A percentile compares a stretch with the other conserved stretches of the same genome.
These are phyloP conservation scores for Nothura maculosa DNA, from an alignment of 2,797 vertebrate species.

Conservation along the genomic window DNA sequence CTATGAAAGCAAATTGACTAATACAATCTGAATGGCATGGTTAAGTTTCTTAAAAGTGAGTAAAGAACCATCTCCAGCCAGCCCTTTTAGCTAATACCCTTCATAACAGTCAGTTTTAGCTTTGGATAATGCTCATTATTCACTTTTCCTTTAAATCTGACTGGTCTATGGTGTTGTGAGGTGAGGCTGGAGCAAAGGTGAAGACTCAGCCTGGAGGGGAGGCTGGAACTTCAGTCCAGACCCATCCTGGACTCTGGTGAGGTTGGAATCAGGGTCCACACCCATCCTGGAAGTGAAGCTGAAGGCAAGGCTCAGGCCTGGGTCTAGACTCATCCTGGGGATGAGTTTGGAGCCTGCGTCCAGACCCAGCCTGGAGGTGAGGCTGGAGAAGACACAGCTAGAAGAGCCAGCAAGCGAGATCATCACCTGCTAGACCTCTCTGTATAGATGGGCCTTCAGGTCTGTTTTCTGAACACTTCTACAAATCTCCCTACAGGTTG, in stretches of 20 bases:
- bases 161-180: fast-evolving
- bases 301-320: too few species aligned
- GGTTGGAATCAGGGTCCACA: too few species aligned
- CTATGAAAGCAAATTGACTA: not conserved
- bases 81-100: not conserved
- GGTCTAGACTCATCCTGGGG: too few species aligned
- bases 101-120: fast-evolving
- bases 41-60: not conserved
- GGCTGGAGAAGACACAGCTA: not conserved
- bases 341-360: not conserved
- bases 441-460: not conserved
- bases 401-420: fast-evolving
- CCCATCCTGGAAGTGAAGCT: too few species aligned
- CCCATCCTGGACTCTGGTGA: not conserved
- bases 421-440: not conserved
- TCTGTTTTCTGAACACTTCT: not conserved
- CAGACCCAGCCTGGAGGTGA: not conserved
- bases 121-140: fast-evolving
- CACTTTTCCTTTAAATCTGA: not conserved
- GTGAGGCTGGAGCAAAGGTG: not conserved
- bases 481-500: not conserved
- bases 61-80: not conserved
- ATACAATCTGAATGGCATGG: not conserved
- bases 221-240: not conserved
- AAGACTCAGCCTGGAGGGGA: not conserved